Conservation (phyloP, 2,797 vertebrate genomes). For the Rhinophrynus dorsalis region DNA sequence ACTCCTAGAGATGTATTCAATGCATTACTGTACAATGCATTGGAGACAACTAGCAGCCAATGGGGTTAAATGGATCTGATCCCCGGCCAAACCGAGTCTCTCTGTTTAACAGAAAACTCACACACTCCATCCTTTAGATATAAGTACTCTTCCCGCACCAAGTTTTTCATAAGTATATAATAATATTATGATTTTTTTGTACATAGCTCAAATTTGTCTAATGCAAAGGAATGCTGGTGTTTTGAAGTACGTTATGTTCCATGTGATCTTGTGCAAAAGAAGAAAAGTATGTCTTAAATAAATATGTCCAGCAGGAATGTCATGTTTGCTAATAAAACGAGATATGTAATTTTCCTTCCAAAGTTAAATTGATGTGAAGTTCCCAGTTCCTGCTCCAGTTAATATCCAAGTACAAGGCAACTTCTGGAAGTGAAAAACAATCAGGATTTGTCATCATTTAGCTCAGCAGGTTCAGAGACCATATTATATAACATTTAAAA, state of each 20-base stretch:
- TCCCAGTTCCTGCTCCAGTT: too few species aligned
- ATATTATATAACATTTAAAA: too few species aligned
- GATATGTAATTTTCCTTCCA: neutral
- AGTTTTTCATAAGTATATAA: neutral
- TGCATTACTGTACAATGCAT: too few species aligned
- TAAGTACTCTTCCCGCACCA: neutral
- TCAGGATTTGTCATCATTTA: too few species aligned
- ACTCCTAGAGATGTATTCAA: too few species aligned
- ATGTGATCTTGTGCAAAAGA: neutral
- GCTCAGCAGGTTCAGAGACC: too few species aligned
- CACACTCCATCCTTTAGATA: neutral
- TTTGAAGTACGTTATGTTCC: neutral
- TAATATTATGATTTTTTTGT: conserved; percentile 9
- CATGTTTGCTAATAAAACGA: neutral
- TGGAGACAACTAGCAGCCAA: too few species aligned
- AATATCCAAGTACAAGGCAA: too few species aligned
- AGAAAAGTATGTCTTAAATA: conserved; percentile 8
- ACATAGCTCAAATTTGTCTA: neutral
- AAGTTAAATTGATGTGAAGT: neutral
- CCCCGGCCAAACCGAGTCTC: too few species aligned
- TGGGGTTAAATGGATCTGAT: too few species aligned
- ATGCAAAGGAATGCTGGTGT: neutral
- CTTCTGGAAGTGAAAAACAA: too few species aligned
- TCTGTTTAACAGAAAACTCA: too few species aligned
- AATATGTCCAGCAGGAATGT: neutral